Percentiles rank a stretch among this genome's conserved stretches.
Conservation (phyloP, 2,888 invertebrate genomes). For the Taphrorychus bicolor region DNA sequence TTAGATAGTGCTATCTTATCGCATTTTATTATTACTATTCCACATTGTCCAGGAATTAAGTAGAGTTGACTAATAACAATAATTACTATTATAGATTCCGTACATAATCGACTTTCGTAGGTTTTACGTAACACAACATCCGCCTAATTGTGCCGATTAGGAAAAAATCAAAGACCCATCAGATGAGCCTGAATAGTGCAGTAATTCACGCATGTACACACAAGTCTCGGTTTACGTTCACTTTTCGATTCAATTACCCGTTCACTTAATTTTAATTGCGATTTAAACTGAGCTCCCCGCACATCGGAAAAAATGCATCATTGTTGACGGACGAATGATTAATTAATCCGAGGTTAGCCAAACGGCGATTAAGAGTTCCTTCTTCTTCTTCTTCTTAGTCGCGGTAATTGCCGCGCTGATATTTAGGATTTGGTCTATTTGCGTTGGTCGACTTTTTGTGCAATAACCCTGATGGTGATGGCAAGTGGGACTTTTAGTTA, state of each 20-base stretch:
- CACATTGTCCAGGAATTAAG: not conserved
- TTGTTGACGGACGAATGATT: conserved; percentile 36
- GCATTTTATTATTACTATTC: not conserved
- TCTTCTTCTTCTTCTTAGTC: conserved; percentile 19
- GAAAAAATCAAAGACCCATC: conserved; percentile 2
- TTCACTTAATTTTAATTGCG: conserved; percentile 40
- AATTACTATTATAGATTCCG: too few relatives aligned
- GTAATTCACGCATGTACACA: conserved; percentile 21
- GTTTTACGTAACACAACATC: not conserved
- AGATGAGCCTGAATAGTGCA: conserved; percentile 17
- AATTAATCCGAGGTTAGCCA: conserved; percentile 35
- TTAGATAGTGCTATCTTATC: conserved; percentile 9
- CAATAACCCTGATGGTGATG: too few relatives aligned
- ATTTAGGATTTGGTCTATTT: too few relatives aligned
- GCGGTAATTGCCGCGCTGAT: conserved; percentile 26
- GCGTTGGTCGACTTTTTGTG: too few relatives aligned
- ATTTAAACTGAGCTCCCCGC: conserved; percentile 33
- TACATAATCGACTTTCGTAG: not conserved
- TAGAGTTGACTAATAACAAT: not conserved
- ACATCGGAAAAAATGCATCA: conserved; percentile 23
- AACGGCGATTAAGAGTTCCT: conserved; percentile 28
- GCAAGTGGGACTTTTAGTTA: too few relatives aligned
- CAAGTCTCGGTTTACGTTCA: conserved; percentile 28
- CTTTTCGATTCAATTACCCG: conserved; percentile 37
- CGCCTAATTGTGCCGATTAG: conserved; percentile 14